Evolutionary conservation across 1,140 invertebrate genomes (phyloP), one percentile per base, ranked within the genome.

Genomic region (Leptestheria dahalacensis): DNA sequence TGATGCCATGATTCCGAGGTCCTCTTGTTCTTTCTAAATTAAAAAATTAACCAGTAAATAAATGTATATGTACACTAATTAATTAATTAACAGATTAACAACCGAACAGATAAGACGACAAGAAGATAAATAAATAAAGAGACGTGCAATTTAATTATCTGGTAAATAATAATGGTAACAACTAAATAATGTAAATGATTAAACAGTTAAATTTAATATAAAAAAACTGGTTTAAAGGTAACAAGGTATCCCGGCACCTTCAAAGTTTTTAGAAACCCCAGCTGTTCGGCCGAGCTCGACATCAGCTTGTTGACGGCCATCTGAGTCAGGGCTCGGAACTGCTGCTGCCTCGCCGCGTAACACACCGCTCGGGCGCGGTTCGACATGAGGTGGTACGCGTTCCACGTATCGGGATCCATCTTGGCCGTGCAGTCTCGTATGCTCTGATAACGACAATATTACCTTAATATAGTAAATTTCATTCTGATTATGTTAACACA

Each of bases 351-450:
- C 21, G 78, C 72, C 33, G 78, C 70, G 66, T 82, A 82, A 67
- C 83, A 85, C 57, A 85, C 78, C 48, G 82, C 81, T 59, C 80
- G 68, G 1, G 81, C 82, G 68, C 82, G 68, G 64, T 83, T 84
- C 59, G 76, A 78, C 68, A 85, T 80, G 56, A 84, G 73, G 67
- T 83, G 81, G 66, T 84, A 85, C 4, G 79, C 77, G 69, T 83
- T 84, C 82, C 82, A 84, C 25, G 77, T 80, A 64, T 81, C 78
- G 25, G 76, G 67, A 69, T 83, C 80, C 82, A 85, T 85, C 18
- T 74, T 67, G 6, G 68, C 74, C 15, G 82, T 85, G 68, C 82
- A 85, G 52, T 82, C 77, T 65, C 71, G 73, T 46, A 82, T 62
- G 11, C 72, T 70, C 79, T 80, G 63, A 25, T 61, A 67, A 25